phyloP scores from a whole-genome alignment of 2,797 vertebrate species.

The Buphagus erythrorhynchus region DNA sequence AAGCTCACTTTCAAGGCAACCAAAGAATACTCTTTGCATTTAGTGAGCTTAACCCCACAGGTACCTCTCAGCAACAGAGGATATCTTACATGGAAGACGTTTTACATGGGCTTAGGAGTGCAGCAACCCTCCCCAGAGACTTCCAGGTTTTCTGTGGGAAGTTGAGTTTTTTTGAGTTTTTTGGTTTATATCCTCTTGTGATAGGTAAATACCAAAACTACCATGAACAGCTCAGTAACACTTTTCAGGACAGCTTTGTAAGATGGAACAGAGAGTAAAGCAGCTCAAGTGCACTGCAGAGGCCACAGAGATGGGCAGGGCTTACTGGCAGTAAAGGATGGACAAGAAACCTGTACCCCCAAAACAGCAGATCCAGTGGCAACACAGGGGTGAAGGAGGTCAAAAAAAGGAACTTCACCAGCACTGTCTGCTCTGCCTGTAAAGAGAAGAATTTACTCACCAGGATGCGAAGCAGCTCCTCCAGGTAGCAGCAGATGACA shows the following conservation, averaged over 20 bases:
- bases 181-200: not conserved
- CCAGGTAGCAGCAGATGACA: slow-evolving; percentile 94
- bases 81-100: not conserved
- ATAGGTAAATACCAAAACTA: not conserved
- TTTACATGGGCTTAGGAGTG: not conserved
- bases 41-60: not conserved
- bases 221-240: not conserved
- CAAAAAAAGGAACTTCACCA: not conserved
- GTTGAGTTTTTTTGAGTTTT: not conserved
- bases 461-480: slow-evolving; percentile 96
- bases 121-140: not conserved
- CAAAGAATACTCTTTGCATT: not conserved
- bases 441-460: slow-evolving; percentile 67
- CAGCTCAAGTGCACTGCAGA: not conserved
- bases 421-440: not conserved
- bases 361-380: not conserved
- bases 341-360: not conserved
- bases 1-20: not conserved
- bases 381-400: not conserved
- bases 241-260: not conserved
- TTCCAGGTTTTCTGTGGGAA: not conserved
- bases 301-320: not conserved
- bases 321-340: not conserved
- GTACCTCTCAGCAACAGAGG: not conserved
- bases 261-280: not conserved